Evolutionary conservation across 2,113 vertebrate genomes (phyloP).

Genomic region (Marmota monax): DNA sequence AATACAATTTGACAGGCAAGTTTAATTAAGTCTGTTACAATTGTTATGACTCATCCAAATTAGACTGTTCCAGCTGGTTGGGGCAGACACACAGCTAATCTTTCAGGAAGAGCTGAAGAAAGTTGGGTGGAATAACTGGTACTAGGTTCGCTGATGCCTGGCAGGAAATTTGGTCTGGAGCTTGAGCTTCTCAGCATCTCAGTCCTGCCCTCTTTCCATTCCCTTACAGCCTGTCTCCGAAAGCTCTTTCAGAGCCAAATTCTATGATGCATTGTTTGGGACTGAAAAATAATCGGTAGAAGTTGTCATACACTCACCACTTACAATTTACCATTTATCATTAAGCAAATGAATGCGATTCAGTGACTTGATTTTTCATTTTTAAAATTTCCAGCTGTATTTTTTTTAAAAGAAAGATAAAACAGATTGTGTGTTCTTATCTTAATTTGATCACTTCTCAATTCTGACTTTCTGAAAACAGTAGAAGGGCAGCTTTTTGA

Average conservation of each 20-base stretch:
- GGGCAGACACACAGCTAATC: neutral
- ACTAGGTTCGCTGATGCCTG: neutral
- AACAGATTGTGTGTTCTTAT: conserved; percentile 41
- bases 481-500: conserved; percentile 56
- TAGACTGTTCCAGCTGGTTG: conserved; percentile 27
- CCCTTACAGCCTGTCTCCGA: neutral
- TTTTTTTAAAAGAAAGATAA: conserved; percentile 48
- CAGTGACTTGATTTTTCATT: conserved; percentile 24
- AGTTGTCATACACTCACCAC: neutral
- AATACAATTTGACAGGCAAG: conserved; percentile 66
- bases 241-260: neutral
- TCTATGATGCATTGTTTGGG: neutral
- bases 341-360: conserved; percentile 20
- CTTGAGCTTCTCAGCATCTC: neutral
- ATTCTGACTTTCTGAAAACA: conserved; percentile 65
- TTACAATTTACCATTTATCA: conserved; percentile 12
- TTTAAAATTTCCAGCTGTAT: neutral
- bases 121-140: neutral
- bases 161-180: neutral
- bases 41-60: conserved; percentile 58
- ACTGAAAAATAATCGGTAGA: neutral
- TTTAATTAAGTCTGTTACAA: conserved; percentile 68
- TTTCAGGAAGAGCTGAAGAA: conserved; percentile 4
- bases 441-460: conserved; percentile 64
- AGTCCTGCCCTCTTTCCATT: neutral